Evolutionary conservation across 2,888 invertebrate genomes (phyloP), one percentile per base, ranked within the genome.

Genomic region (Patella ulyssiponensis): DNA sequence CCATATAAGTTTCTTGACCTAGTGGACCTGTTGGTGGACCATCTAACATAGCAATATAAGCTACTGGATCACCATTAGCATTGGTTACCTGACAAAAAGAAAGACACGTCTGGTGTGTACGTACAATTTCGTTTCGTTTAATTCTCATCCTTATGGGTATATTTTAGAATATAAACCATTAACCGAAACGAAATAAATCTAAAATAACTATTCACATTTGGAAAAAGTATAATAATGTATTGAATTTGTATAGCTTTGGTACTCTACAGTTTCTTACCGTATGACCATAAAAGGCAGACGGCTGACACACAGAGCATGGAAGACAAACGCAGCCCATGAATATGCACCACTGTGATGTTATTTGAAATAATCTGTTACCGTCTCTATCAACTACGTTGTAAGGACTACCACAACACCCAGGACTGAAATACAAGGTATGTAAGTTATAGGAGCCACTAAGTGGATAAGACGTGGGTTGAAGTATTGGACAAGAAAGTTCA

Each of bases 11-110:
- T 20, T 64, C 64, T 1, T 64, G 64, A 1, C 64, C 64, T 9
- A 64, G 20, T 64, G 64, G 64, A 64, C 64, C 64, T 23, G 64
- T 64, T 20, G 64, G 64, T 3, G 64, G 64, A 20, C 64, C 64
- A 64, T 64, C 64, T 64, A 64, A 64, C 64, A 64, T 64, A 64
- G 64, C 64, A 23, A 64, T 64, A 14, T 64, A 64, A 20, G 64
- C 64, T 7, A 64, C 64, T 12, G 64, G 64, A 64, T 23, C 64
- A 11, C 64, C 64, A 12, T 64, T 64, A 23, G 64, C 23, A 64
- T 64, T 64, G 64, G 64, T 64, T 11, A 64, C 64, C 64, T 64
- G 23, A 2, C 11, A 4, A 56, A 17, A 56, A 56, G n/a, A 56
- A 56, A 56, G 14, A 56, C 4, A 56, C 15, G n/a, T 15, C 15